Conservation (phyloP, 2,797 vertebrate species). For the Pseudochirops corinnae region DNA sequence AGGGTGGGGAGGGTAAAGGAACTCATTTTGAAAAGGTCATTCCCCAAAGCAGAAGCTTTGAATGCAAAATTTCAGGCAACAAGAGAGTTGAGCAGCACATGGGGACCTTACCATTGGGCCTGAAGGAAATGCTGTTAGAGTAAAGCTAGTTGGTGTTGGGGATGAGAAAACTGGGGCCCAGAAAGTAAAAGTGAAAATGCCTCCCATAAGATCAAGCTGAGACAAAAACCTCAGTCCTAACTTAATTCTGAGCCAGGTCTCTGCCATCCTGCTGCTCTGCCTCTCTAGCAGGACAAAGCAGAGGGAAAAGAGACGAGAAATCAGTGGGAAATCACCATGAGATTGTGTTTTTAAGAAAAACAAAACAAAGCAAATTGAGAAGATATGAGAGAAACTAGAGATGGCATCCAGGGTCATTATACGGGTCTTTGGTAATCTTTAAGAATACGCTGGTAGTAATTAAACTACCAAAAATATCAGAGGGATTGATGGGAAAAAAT, state of each 20-base stretch:
- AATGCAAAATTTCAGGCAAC: neutral
- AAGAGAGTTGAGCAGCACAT: neutral
- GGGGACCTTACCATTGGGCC: neutral
- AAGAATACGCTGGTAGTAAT: neutral
- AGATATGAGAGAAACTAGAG: neutral
- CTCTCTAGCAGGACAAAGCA: neutral
- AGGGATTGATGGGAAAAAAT: neutral
- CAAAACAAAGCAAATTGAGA: neutral
- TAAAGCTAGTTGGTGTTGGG: neutral
- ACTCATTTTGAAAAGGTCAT: neutral
- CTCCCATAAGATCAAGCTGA: neutral
- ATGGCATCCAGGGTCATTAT: neutral
- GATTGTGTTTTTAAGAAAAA: neutral
- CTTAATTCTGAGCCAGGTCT: neutral
- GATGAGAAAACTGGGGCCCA: neutral
- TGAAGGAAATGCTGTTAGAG: neutral
- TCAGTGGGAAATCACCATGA: neutral
- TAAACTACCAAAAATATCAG: neutral
- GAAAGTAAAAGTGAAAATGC: neutral
- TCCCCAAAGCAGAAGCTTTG: conserved; percentile 1
- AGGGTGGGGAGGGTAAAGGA: neutral
- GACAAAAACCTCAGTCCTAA: neutral
- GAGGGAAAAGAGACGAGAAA: neutral
- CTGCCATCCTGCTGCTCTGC: neutral
- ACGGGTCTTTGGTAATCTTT: neutral